Base-by-base conservation (phyloP, 1,140 invertebrate species). In the Sitophilus oryzae region DNA sequence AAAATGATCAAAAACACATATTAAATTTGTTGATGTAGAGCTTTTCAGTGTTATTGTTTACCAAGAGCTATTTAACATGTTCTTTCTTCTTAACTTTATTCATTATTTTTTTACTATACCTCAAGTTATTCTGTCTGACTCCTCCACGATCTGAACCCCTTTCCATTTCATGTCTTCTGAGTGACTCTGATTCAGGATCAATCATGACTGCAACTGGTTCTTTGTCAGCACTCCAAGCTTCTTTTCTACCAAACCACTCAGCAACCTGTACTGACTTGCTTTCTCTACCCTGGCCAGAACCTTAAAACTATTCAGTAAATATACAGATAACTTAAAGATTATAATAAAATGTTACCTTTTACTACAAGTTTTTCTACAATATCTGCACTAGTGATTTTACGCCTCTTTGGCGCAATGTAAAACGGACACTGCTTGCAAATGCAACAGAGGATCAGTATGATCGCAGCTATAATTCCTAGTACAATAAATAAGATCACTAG, bases 341-440 rank as follows among this genome's bases (percentile, higher is more conserved):
- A 25, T 2, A 43, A 42, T 2, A 30, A 43, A 43, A 2, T 9
- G 14, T 25, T 36, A 56, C 54, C 54, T 40, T 49, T 53, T 20
- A 62, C 42, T 23, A 63, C 43, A 14, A 61, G 22, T 41, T 63
- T 65, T 35, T 61, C 54, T 2, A 65, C 59, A 22, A 65, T 53
- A 20, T 50, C 65, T 49, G 52, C 67, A 55, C 41, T 63, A 9
- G 20, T 38, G 57, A 44, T 53, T 63, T 61, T 53, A 40, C 60
- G 30, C 47, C 60, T 49, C 75, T 82, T 83, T n/a, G 85, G 80
- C 41, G 82, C 81, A 73, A 84, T 83, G 61, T 89, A 90, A 44
- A 88, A 78, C 2, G 87, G 88, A 73, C 89, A 91, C 58, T 83
- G 82, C 60, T 84, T 81, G 67, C 86, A 89, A 47, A 89, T 82